These are phyloP conservation scores for Potamarius usumacintae DNA, from an alignment of 2,113 vertebrate species.

Conservation along the genomic window DNA sequence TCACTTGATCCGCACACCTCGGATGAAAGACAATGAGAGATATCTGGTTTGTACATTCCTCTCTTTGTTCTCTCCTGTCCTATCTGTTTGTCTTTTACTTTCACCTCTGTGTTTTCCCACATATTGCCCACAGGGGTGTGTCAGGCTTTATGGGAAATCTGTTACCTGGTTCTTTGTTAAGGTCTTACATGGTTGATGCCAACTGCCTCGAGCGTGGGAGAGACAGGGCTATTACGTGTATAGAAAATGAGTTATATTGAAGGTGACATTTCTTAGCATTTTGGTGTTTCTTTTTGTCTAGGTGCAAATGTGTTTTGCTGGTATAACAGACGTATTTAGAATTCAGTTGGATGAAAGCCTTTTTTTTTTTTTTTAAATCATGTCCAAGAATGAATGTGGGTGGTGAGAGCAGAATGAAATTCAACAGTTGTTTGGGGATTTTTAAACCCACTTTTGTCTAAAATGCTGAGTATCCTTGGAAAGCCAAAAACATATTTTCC, in stretches of 20 bases:
- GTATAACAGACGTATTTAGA: neutral
- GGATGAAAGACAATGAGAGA: conserved; percentile 96
- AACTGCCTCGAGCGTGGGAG: neutral
- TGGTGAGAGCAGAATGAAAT: neutral
- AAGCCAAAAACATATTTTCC: neutral
- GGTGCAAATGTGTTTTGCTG: neutral
- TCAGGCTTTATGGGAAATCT: neutral
- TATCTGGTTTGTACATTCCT: conserved; percentile 74
- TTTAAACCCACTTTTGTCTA: neutral
- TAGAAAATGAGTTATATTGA: neutral
- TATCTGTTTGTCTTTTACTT: neutral
- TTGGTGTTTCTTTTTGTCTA: neutral
- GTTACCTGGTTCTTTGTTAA: neutral
- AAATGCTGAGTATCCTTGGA: neutral
- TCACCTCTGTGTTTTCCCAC: neutral
- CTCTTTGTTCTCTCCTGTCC: neutral
- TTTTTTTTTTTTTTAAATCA: neutral
- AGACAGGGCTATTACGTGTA: neutral
- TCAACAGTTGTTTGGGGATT: neutral
- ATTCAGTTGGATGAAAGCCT: neutral
- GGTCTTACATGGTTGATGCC: neutral
- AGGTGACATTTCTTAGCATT: neutral
- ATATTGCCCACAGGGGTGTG: neutral
- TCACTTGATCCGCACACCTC: conserved; percentile 95
- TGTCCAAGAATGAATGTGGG: neutral